These are phyloP conservation scores for Nemurella pictetii DNA, from an alignment of 2,888 invertebrate genomes.

Conservation along the genomic window DNA sequence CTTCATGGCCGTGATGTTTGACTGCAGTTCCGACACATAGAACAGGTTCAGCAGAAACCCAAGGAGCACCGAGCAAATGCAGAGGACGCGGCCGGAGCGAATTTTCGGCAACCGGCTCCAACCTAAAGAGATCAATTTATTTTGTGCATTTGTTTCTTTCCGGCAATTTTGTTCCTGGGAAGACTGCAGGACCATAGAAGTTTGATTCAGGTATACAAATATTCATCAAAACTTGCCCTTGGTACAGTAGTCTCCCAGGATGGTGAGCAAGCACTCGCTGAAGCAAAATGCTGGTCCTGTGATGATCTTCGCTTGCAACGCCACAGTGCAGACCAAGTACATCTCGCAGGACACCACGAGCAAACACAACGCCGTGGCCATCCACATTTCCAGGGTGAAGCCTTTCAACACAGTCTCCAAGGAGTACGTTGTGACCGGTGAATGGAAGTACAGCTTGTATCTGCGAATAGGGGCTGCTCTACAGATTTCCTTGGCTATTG, in stretches of 20 bases:
- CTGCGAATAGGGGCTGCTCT: no score
- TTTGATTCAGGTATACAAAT: no score
- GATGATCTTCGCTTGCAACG: not conserved
- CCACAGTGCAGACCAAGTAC: no score
- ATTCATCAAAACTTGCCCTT: not conserved
- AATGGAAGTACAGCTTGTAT: not conserved
- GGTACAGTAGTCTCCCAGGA: not conserved
- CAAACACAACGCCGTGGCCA: not conserved
- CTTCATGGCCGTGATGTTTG: not conserved
- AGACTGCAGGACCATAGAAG: no score
- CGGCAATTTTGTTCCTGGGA: no score
- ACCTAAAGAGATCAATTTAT: not conserved
- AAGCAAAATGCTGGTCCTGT: not conserved
- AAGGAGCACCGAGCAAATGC: not conserved
- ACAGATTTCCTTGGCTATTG: no score
- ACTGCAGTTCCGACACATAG: not conserved
- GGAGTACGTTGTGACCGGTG: not conserved
- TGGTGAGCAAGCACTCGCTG: not conserved
- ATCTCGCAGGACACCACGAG: not conserved
- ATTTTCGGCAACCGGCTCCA: not conserved
- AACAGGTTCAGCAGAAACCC: not conserved
- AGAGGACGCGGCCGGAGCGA: not conserved
- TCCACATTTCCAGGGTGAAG: not conserved
- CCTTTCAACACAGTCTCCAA: not conserved
- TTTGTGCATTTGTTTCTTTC: no score